Base-by-base conservation (phyloP, 2,888 invertebrate species). In the Theretra japonica region DNA sequence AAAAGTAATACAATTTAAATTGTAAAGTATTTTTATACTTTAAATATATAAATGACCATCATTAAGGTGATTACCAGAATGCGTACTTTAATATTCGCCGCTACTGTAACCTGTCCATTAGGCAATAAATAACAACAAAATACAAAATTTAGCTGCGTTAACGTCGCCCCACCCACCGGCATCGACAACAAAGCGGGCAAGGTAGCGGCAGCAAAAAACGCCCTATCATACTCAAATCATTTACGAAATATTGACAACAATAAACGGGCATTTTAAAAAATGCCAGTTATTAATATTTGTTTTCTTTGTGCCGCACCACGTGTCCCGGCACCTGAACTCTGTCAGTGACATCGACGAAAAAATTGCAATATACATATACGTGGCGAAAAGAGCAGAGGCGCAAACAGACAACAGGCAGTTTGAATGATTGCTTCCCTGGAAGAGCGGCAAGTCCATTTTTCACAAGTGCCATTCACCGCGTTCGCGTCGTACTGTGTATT, bases 391-490 rank as follows among this genome's bases (percentile, higher is more conserved):
- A 93, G 93, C 93, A 92, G 82, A 92, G 91, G 92, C 93, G 88
- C 89, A 92, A 93, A 90, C 93, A 94, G 93, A 94, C 94, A 94
- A 93, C 94, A 90, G 90, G 84, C 92, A 88, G 94, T 94, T 93
- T 94, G 94, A 94, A 94, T 94, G 94, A 94, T 94, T 93, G 94
- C 93, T 94, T 94, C 93, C 89, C 94, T 90, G 92, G 90, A 93
- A 94, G 93, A 93, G 94, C 91, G 93, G 92, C 91, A 91, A 93
- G 94, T 94, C 94, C 94, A 94, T 94, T 94, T 94, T 94, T 94
- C 94, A 94, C 93, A 91, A 94, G 94, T 94, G 94, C 93, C 93
- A 94, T 94, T 94, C 93, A 90, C 90, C 88, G 93, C 92, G 92
- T 93, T 91, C 91, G 91, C 90, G 90, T 90, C 90, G 86, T 90